phyloP scores from a whole-genome alignment of 2,888 invertebrate genomes.

The Epiblema foenella region DNA sequence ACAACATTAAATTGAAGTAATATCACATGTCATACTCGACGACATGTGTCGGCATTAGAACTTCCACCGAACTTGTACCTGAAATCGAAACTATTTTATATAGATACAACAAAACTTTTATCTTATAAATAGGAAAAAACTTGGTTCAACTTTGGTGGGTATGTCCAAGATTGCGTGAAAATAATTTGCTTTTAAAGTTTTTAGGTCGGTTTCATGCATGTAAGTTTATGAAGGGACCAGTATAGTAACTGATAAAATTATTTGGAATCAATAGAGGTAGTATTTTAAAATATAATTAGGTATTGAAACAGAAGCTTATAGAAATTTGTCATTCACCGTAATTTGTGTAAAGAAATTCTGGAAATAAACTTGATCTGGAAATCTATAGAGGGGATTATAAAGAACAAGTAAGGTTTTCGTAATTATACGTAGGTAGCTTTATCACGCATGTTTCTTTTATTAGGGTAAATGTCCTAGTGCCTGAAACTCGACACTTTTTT shows the following conservation, averaged over 20 bases:
- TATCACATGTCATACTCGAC: conserved; percentile 5
- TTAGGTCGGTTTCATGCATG: not conserved
- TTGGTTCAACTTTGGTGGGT: conserved; percentile 25
- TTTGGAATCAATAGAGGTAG: not conserved
- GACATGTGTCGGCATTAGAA: conserved; percentile 27
- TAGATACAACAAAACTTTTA: conserved; percentile 34
- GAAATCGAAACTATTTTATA: conserved; percentile 28
- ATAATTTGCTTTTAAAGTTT: conserved; percentile 16
- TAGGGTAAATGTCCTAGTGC: no score
- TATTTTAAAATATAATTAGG: not conserved
- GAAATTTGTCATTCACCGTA: no score
- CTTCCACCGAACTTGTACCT: conserved; percentile 13
- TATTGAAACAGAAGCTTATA: no score
- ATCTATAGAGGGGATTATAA: no score
- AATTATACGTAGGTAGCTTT: no score
- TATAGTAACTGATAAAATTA: not conserved
- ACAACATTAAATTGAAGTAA: no score
- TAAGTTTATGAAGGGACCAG: not conserved
- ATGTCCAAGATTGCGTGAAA: conserved; percentile 18
- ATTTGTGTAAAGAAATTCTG: no score
- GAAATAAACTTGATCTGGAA: no score
- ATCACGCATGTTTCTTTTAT: no score
- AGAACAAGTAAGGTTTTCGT: no score
- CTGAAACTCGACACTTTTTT: no score
- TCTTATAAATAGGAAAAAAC: conserved; percentile 28